Evolutionary conservation across 2,888 invertebrate genomes (phyloP).

Genomic region (Brenthis daphne): DNA sequence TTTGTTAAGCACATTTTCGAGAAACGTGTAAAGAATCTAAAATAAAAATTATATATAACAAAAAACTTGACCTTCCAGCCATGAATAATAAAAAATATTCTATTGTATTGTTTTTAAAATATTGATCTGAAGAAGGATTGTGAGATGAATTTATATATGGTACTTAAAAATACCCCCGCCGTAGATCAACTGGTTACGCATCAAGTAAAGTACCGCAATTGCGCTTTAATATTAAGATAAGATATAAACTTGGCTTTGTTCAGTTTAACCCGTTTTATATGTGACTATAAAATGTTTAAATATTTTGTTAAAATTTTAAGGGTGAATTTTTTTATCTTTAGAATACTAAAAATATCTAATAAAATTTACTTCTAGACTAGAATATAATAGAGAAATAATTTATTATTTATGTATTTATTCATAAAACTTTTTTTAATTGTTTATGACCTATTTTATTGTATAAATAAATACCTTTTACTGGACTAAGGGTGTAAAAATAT

Average conservation of each 20-base stretch:
- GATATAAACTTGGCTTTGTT: constrained; percentile 6
- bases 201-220: constrained; percentile 38
- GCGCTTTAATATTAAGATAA: constrained; percentile 8
- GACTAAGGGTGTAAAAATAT: no score
- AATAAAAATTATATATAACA: constrained; percentile 25
- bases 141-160: constrained; percentile 33
- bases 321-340: no score
- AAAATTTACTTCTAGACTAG: no score
- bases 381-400: no score
- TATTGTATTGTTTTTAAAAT: constrained; percentile 35
- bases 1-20: constrained; percentile 17
- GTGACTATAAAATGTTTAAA: not conserved
- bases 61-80: constrained; percentile 25
- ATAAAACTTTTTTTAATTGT: no score
- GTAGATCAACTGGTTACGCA: constrained; percentile 30
- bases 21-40: constrained; percentile 23
- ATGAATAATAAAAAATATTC: constrained; percentile 24
- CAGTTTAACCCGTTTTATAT: not conserved
- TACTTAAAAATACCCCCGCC: constrained; percentile 22
- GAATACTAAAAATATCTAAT: no score
- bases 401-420: no score
- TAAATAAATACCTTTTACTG: no score
- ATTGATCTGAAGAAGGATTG: constrained; percentile 34
- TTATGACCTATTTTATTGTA: no score
- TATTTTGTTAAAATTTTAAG: no score